These are phyloP conservation scores for Lepilemur ruficaudatus DNA, from an alignment of 2,797 vertebrate species.

Conservation along the genomic window DNA sequence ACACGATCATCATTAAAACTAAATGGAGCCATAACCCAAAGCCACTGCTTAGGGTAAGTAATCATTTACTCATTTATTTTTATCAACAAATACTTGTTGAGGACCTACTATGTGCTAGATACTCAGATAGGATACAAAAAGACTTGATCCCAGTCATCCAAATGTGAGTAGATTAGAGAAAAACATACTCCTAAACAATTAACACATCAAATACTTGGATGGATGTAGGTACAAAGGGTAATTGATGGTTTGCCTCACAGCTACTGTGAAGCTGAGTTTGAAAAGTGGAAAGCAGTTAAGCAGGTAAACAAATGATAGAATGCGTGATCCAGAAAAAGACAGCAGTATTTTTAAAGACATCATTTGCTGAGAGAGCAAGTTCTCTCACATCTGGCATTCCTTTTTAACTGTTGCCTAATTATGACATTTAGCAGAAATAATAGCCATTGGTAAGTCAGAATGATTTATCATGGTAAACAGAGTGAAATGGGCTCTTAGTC, in stretches of 20 bases:
- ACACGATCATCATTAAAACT: neutral
- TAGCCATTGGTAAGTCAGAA: neutral
- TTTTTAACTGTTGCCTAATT: constrained; percentile 42
- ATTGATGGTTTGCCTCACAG: neutral
- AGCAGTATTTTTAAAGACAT: neutral
- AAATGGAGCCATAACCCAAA: neutral
- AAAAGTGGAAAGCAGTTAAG: neutral
- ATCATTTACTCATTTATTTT: neutral
- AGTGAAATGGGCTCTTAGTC: neutral
- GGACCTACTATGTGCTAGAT: neutral
- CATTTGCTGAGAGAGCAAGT: neutral
- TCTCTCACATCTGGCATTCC: constrained; percentile 7
- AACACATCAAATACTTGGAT: neutral
- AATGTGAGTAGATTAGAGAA: neutral
- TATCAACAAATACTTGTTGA: neutral
- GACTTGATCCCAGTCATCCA: neutral
- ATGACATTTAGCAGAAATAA: constrained; percentile 48
- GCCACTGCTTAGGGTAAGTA: neutral
- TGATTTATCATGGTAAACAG: neutral
- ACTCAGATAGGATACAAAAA: neutral
- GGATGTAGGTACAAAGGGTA: neutral
- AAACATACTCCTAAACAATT: neutral
- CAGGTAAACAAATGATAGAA: neutral
- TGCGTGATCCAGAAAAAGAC: neutral
- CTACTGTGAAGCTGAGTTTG: neutral